Evolutionary conservation across 2,888 invertebrate species (phyloP).

Genomic region (Platerodrilus igneus): DNA sequence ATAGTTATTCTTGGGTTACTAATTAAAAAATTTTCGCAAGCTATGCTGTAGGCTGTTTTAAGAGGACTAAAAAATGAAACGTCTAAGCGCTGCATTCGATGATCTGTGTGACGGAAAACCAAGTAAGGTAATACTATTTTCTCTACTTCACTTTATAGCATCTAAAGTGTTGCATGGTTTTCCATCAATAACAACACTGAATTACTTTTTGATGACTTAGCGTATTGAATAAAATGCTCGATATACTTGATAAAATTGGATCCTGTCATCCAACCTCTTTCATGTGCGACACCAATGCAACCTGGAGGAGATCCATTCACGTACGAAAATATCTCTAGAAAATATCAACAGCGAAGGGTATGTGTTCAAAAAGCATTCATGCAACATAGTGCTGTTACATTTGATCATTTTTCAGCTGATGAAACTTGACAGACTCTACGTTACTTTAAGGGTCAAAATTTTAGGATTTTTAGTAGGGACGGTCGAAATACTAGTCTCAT

Average conservation of each 20-base stretch:
- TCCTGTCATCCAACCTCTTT: constrained; percentile 9
- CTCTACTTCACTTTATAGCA: constrained; percentile 22
- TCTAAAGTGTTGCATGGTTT: constrained; percentile 27
- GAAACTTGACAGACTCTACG: background rate
- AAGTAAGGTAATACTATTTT: constrained; percentile 23
- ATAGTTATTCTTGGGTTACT: background rate
- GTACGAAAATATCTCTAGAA: background rate
- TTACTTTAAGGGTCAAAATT: background rate
- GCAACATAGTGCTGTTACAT: constrained; percentile 4
- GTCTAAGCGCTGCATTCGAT: constrained; percentile 26
- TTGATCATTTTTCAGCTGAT: constrained; percentile 4
- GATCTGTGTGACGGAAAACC: constrained; percentile 29
- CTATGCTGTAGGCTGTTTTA: constrained; percentile 23
- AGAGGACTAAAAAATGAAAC: constrained; percentile 28
- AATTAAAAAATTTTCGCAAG: constrained; percentile 18
- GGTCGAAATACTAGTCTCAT: constrained; percentile 20
- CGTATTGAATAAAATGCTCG: constrained; percentile 23
- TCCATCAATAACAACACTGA: constrained; percentile 28
- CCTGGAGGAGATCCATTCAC: constrained; percentile 2
- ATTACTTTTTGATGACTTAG: no score
- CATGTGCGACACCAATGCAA: constrained; percentile 6
- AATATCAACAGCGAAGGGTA: constrained; percentile 6
- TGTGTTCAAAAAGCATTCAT: constrained; percentile 5
- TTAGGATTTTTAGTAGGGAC: constrained; percentile 9
- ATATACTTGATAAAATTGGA: constrained; percentile 23